Evolutionary conservation across 2,888 invertebrate species (phyloP), one percentile per base, ranked within the genome.

Genomic region (Epinotia nisella): DNA sequence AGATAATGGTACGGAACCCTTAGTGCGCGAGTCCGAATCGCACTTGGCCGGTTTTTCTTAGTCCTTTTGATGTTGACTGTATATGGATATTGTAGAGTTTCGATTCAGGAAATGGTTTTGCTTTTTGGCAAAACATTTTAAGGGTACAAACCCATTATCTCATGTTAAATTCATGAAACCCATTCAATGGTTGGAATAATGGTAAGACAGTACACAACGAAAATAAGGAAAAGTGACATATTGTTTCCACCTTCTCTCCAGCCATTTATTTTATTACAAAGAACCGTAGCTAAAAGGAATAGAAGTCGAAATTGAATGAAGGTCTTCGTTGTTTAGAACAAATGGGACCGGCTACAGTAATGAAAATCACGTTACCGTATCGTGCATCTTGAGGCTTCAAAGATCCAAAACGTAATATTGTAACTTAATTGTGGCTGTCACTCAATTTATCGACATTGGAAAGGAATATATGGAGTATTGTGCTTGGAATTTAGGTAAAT

Each of bases 371-470:
- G 10, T 84, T 80, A 91, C 90, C 83, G 87, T 89, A 73, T 91
- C 90, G 82, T 91, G 90, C 90, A 91, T 91, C 73, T 78, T 89
- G 79, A 76, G 62, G 68, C 74, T n/a, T 76, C 60, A 17, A 41
- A 41, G 21, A 39, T 19, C 17, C 41, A 15, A n/a, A 7, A 15
- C 64, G 58, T 21, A 29, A 35, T 59, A 59, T 49, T 49, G 49
- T 65, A 71, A 39, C 21, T 35, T 58, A 56, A 70, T 62, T 58
- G 19, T 64, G n/a, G 49, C 21, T 29, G 60, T 15, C 29, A 59
- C 58, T 58, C 49, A 69, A 69, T 73, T 69, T 73, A 24, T 64
- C 64, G 15, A 49, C 68, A 68, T 62, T 21, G 2, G 65, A 45
- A 61, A 56, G n/a, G 9, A 13, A 35, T n/a, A 35, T n/a, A 49